Percentiles rank a stretch among this genome's conserved stretches.
Evolutionary conservation across 2,113 vertebrate species (phyloP).

Genomic region (Tautogolabrus adspersus): DNA sequence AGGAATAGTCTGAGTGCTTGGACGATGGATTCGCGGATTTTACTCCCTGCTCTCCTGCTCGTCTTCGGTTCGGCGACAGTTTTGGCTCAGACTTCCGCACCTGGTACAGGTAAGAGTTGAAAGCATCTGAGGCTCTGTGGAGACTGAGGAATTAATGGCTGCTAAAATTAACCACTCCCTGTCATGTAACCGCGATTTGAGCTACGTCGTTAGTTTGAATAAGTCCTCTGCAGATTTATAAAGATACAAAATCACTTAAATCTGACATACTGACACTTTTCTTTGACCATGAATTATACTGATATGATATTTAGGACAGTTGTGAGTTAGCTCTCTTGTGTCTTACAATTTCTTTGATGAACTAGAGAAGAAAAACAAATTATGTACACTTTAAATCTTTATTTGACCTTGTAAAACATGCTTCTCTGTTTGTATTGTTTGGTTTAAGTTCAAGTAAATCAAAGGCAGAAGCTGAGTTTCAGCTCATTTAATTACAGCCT

Average conservation of each 20-base stretch:
- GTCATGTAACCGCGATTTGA: background rate
- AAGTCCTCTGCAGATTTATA: background rate
- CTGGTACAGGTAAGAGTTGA: conserved; percentile 56
- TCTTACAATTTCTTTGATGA: too few species aligned
- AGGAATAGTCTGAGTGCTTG: background rate
- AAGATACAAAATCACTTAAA: background rate
- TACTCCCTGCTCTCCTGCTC: conserved; percentile 64
- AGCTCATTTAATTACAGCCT: too few species aligned
- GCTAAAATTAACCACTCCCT: background rate
- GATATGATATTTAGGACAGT: too few species aligned
- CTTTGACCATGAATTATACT: too few species aligned
- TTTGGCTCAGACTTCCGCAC: conserved; percentile 54
- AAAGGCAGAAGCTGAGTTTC: too few species aligned
- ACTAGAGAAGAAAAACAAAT: too few species aligned
- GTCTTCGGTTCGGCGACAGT: conserved; percentile 61
- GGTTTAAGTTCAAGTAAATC: too few species aligned
- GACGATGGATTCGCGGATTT: conserved; percentile 65
- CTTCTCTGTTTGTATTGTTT: too few species aligned
- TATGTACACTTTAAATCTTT: too few species aligned
- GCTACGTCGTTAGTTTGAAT: background rate
- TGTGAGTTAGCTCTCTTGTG: too few species aligned
- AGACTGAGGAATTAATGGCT: background rate
- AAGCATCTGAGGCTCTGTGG: background rate
- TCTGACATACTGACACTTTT: too few species aligned
- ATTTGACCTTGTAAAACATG: too few species aligned